Evolutionary conservation across 2,888 invertebrate genomes (phyloP).

Genomic region (Heliconius cydno): DNA sequence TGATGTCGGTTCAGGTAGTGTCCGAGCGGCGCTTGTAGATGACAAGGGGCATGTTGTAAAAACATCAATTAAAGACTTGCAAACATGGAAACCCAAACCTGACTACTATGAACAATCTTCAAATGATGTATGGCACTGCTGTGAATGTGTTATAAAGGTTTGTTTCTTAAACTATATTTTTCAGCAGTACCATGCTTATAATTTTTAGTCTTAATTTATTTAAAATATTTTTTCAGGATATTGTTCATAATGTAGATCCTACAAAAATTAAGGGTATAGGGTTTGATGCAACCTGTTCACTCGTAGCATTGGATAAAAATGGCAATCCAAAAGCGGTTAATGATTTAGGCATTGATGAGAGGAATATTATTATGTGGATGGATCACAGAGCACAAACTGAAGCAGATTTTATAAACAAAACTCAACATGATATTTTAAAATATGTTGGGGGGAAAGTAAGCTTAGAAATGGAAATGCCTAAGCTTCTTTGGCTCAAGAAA

Average conservation of each 20-base stretch:
- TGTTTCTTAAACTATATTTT: constrained; percentile 43
- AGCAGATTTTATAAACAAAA: constrained; percentile 90
- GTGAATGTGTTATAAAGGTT: constrained; percentile 90
- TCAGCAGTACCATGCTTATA: neutral
- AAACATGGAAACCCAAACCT: constrained; percentile 90
- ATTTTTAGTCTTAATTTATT: neutral
- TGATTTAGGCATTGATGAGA: constrained; percentile 85
- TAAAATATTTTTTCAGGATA: constrained; percentile 78
- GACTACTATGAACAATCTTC: constrained; percentile 96
- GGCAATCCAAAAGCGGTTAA: constrained; percentile 89
- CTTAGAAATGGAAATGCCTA: constrained; percentile 98
- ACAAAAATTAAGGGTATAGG: constrained; percentile 91
- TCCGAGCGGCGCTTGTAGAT: constrained; percentile 91
- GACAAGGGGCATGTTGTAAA: constrained; percentile 86
- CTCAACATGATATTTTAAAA: constrained; percentile 89
- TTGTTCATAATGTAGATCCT: constrained; percentile 80
- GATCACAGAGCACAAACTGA: constrained; percentile 93
- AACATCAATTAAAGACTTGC: constrained; percentile 85
- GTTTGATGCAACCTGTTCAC: constrained; percentile 97
- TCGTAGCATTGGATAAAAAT: constrained; percentile 90
- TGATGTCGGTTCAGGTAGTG: constrained; percentile 97
- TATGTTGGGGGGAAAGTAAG: constrained; percentile 97
- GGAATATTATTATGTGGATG: constrained; percentile 96
- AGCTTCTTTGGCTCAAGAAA: constrained; percentile 95
- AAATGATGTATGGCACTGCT: constrained; percentile 92